Evolutionary conservation across 2,797 vertebrate species (phyloP).

Genomic region (Sciaenops ocellatus): DNA sequence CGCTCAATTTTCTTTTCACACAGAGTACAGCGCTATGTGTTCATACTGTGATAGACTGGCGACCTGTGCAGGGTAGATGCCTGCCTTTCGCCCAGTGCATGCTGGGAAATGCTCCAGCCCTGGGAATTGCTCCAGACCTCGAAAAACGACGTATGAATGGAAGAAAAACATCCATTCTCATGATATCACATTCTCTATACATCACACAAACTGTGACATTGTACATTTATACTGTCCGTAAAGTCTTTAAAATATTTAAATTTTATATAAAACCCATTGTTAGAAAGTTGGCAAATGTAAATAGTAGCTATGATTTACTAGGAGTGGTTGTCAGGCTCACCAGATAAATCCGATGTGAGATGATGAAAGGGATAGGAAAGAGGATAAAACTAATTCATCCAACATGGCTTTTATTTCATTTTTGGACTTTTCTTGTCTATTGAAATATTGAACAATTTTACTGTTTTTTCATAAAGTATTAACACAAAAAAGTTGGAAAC

Average conservation of each 20-base stretch:
- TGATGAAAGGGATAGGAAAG: background rate
- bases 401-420: too few relatives aligned
- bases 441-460: too few relatives aligned
- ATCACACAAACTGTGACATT: background rate
- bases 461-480: too few relatives aligned
- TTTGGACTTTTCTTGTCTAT: too few relatives aligned
- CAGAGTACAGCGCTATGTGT: slow-evolving; percentile 47
- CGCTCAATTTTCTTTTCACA: slow-evolving; percentile 72
- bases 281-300: background rate
- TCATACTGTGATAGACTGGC: slow-evolving; percentile 47
- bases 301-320: background rate
- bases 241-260: background rate
- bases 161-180: slow-evolving; percentile 2
- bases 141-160: slow-evolving; percentile 30
- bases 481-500: background rate
- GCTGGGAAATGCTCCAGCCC: slow-evolving; percentile 36
- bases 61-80: slow-evolving; percentile 51
- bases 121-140: slow-evolving; percentile 19
- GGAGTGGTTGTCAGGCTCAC: background rate
- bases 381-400: background rate
- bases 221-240: background rate
- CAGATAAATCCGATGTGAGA: background rate
- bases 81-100: slow-evolving; percentile 53
- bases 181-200: background rate
- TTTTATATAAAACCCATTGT: background rate